These are phyloP conservation scores for Malachius bipustulatus DNA, from an alignment of 2,888 invertebrate genomes.

Conservation along the genomic window DNA sequence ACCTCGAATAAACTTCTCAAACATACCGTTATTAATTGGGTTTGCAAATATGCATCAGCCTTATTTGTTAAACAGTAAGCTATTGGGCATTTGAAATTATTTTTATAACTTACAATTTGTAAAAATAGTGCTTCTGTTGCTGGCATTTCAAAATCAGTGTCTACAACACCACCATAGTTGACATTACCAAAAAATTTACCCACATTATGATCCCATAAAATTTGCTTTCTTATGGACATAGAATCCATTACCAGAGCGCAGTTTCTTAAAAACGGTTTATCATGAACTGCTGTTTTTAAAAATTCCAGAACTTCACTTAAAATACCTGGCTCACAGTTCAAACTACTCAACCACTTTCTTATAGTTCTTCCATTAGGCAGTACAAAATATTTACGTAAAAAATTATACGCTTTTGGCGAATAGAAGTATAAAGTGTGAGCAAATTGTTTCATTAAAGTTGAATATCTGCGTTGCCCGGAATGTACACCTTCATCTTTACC, in stretches of 20 bases:
- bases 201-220: constrained; percentile 9
- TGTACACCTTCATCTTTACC: constrained; percentile 8
- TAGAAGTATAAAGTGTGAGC: no score
- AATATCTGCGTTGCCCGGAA: no score
- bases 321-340: constrained; percentile 18
- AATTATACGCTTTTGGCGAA: constrained; percentile 19
- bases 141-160: constrained; percentile 12
- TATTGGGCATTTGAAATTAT: constrained; percentile 17
- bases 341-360: constrained; percentile 5
- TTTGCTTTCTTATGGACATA: constrained; percentile 10
- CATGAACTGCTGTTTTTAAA: constrained; percentile 14
- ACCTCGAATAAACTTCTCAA: constrained; percentile 15
- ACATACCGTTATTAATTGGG: constrained; percentile 13
- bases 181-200: constrained; percentile 9
- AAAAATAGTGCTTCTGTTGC: constrained; percentile 14
- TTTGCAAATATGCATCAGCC: constrained; percentile 13
- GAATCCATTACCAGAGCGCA: constrained; percentile 17
- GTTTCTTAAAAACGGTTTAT: constrained; percentile 14
- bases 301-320: constrained; percentile 16
- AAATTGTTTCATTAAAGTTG: no score
- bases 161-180: constrained; percentile 13
- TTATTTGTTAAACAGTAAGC: constrained; percentile 19
- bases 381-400: constrained; percentile 16
- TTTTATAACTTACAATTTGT: constrained; percentile 14
- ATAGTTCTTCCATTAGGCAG: constrained; percentile 18